phyloP scores from a whole-genome alignment of 2,888 invertebrate species.

The Drosophila koepferae region DNA sequence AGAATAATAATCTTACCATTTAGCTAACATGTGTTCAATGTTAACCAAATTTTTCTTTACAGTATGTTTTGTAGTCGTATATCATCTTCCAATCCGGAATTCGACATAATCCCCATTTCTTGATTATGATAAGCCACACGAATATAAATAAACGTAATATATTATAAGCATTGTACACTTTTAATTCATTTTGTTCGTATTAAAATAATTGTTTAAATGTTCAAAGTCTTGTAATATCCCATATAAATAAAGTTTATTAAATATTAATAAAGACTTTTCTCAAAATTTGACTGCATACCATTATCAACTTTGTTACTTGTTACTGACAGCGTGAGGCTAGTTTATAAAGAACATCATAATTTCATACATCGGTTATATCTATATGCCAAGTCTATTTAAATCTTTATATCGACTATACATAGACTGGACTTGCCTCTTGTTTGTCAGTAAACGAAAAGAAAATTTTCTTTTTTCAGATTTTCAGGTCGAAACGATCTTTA shows the following conservation, averaged over 20 bases:
- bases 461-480: neutral
- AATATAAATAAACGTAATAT: neutral
- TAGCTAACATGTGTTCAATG: neutral
- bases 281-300: no score
- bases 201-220: neutral
- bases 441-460: no score
- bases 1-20: neutral
- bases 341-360: no score
- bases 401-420: no score
- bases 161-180: neutral
- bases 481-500: neutral
- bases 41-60: constrained; percentile 25
- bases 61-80: constrained; percentile 73
- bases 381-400: no score
- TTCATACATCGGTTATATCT: no score
- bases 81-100: constrained; percentile 71
- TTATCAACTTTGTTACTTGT: no score
- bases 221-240: neutral
- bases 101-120: constrained; percentile 32
- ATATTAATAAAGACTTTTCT: neutral
- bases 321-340: no score
- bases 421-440: no score
- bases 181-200: no score
- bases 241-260: neutral
- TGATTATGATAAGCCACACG: neutral